phyloP scores from a whole-genome alignment of 2,113 vertebrate genomes.

The Callocephalon fimbriatum region DNA sequence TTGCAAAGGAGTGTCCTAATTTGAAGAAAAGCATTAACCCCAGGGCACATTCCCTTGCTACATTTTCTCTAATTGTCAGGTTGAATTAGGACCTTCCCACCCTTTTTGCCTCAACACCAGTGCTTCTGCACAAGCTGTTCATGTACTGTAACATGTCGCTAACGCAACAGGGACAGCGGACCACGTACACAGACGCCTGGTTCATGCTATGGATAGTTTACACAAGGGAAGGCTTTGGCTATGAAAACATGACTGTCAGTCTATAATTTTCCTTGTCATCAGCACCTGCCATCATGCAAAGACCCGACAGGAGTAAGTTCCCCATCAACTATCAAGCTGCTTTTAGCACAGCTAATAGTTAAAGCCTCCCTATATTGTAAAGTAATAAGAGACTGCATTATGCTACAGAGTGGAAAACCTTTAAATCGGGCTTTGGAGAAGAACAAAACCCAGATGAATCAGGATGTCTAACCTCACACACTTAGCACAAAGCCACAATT shows the following conservation, averaged over 20 bases:
- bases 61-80: background rate
- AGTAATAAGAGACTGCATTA: background rate
- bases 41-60: background rate
- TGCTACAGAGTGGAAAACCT: background rate
- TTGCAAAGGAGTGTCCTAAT: background rate
- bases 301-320: background rate
- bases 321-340: background rate
- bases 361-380: background rate
- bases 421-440: background rate
- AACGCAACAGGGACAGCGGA: background rate
- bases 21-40: background rate
- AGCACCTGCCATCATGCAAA: background rate
- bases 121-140: background rate
- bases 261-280: background rate
- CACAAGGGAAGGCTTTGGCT: background rate
- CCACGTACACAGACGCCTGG: accelerated
- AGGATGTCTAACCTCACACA: background rate
- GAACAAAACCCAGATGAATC: background rate
- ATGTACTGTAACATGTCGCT: background rate
- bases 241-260: background rate
- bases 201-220: background rate
- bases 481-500: background rate
- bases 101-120: background rate
- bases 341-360: background rate
- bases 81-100: background rate